Base-by-base conservation (phyloP, 2,797 vertebrate genomes). In the Bryconaethiops microstoma region DNA sequence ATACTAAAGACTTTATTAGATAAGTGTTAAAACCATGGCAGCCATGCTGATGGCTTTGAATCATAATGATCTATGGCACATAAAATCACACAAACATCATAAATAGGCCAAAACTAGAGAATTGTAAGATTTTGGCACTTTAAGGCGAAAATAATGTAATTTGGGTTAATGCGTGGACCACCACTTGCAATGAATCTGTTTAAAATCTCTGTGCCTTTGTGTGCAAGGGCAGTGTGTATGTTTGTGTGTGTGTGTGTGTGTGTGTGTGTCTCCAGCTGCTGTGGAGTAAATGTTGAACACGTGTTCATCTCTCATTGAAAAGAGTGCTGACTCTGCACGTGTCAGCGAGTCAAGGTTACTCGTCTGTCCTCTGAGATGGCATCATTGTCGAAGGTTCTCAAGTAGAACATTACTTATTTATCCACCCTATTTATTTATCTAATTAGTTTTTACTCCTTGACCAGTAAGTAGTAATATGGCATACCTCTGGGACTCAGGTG, bases 351-450 rank as follows among this genome's bases (percentile, higher is more conserved):
- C 92, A 93, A 92, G 93, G 92, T 93, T 89, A 91, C 88, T 35
- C 35, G 79, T 52, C 54, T 78, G 42, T 87, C 87, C 88, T 72
- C 83, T 85, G 57, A 73, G 40, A 87, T 89, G 86, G 88, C 86
- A 68, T 85, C 87, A 80, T 86, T 80, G 55, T 70, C 25, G 68
- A 40, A 76, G 39, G 52, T 85, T 82, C 64, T 90, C 89, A 87
- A 90, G 88, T 87, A 84, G 86, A 90, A 83, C 91, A 88, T 88
- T 89, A 88, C 86, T 93, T 92, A 94, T 93, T 93, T 91, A 92
- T 90, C 88, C 88, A 86, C 89, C 79, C 92, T 91, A 92, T 93
- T 92, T 89, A 87, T 93, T 85, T 84, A 87, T 93, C 90, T 90
- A 89, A 92, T 94, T 90, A 84, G 64, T 88, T 92, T 81, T 90